These are phyloP conservation scores for Lipophrys pholis DNA, from an alignment of 2,113 vertebrate species.

Conservation along the genomic window DNA sequence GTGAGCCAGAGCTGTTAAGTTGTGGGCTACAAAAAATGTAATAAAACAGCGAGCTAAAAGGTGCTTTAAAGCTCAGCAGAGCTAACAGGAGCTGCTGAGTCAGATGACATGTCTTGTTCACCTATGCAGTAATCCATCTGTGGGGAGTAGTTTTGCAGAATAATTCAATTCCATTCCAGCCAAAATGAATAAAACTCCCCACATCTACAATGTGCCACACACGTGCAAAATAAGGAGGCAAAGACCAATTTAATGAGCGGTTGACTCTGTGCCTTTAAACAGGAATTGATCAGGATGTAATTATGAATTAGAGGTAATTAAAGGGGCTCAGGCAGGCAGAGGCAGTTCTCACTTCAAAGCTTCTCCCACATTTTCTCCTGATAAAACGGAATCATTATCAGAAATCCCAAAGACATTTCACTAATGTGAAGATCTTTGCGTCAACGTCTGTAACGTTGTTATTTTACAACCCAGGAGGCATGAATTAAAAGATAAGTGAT, in stretches of 20 bases:
- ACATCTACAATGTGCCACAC: constrained; percentile 5
- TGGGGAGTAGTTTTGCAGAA: background rate
- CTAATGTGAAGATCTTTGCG: constrained; percentile 54
- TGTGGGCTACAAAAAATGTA: constrained; percentile 2
- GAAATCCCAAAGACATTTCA: constrained; percentile 52
- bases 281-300: constrained; percentile 65
- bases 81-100: constrained; percentile 6
- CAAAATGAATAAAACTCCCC: background rate
- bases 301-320: constrained; percentile 55
- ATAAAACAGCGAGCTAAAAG: background rate
- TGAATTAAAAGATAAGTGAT: constrained; percentile 14
- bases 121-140: constrained; percentile 7
- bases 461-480: constrained; percentile 10
- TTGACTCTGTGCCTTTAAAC: constrained; percentile 51
- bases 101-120: constrained; percentile 2
- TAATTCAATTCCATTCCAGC: background rate
- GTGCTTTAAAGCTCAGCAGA: constrained; percentile 13
- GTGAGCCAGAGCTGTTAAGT: background rate
- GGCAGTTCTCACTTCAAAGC: constrained; percentile 61
- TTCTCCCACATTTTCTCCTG: constrained; percentile 14
- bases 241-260: constrained; percentile 51
- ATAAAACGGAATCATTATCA: constrained; percentile 62
- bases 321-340: constrained; percentile 27
- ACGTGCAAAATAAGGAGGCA: constrained; percentile 17
- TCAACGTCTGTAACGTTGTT: constrained; percentile 47